Base-by-base conservation (phyloP, 2,888 invertebrate species). In the Drosophila mulleri region DNA sequence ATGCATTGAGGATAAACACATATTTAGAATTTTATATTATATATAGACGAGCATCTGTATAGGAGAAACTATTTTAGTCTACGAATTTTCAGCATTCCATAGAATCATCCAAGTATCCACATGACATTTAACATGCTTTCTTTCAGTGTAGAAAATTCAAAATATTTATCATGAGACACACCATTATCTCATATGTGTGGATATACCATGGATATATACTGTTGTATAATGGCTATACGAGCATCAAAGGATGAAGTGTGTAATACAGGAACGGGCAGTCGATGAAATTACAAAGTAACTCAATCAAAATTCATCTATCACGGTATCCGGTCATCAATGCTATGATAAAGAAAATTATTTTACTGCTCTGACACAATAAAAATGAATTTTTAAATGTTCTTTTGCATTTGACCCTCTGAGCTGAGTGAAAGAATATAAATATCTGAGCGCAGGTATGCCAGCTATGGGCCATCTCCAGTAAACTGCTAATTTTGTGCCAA, bases 401-500 rank as follows among this genome's bases (percentile, higher is more conserved):
- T 45, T 11, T 14, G 1, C 11, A 9, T 32, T 32, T 32, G 2
- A 32, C 32, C 16, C 3, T 16, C 2, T 26, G 16, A 48, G 7
- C 29, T 29, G 26, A n/a, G 5, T 11, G n/a, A n/a, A 11, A 11
- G 29, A 9, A 45, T 16, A 47, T 9, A 18, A 50, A 12, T 32
- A 32, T 18, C n/a, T 12, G 2, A 14, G 26, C 44, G 3, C 48
- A 42, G 57, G 57, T 44, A 68, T 29, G 12, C 37, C 32, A 18
- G 26, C 37, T 12, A 45, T 5, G 18, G 68, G n/a, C 9, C 70
- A 69, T 60, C 45, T 68, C 45, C 35, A 39, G n/a, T 29, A 9
- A 11, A n/a, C 32, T 41, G 42, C 56, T 58, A 54, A 59, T 61
- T 50, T 61, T 37, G 32, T 41, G 39, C 7, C 61, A 70, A 57